Percentiles rank a stretch among this genome's conserved stretches.
These are phyloP conservation scores for Caenorhabditis drosophilae DNA, from an alignment of 2,888 invertebrate species.

Conservation along the genomic window DNA sequence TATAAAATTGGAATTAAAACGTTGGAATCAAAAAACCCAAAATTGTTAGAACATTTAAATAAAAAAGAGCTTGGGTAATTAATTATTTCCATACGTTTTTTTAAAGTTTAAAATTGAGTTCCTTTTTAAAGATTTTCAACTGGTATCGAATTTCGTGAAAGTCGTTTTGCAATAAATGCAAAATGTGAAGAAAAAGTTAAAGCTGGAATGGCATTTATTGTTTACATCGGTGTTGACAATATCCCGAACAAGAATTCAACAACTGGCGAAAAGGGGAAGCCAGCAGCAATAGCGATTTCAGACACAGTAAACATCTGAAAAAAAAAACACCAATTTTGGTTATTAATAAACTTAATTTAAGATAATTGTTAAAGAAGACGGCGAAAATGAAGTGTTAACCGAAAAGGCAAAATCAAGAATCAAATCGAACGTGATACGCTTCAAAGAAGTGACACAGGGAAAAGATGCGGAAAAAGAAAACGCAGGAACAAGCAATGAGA, in stretches of 20 bases:
- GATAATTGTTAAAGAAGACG: constrained; percentile 50
- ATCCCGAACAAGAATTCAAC: constrained; percentile 82
- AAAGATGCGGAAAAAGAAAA: constrained; percentile 75
- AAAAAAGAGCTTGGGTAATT: constrained; percentile 78
- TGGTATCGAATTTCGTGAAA: constrained; percentile 97
- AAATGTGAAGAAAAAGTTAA: constrained; percentile 78
- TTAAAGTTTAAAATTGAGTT: not conserved
- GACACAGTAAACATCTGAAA: constrained; percentile 86
- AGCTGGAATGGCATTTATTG: constrained; percentile 88
- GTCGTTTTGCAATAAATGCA: constrained; percentile 86
- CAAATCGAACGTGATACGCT: constrained; percentile 54
- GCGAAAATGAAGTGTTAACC: constrained; percentile 73
- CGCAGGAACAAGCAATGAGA: constrained; percentile 75
- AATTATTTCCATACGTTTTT: constrained; percentile 22
- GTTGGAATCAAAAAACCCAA: constrained; percentile 85
- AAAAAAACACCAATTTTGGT: no score
- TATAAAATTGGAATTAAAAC: constrained; percentile 83
- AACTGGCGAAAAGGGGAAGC: constrained; percentile 82
- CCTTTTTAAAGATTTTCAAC: constrained; percentile 81
- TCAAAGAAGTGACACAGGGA: constrained; percentile 42
- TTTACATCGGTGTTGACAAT: constrained; percentile 88
- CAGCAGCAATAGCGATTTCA: constrained; percentile 90
- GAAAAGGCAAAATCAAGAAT: constrained; percentile 77
- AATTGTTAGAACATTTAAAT: constrained; percentile 85
- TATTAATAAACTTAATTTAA: no score